A percentile compares a stretch with the other conserved stretches of the same genome.
Evolutionary conservation across 1,140 invertebrate genomes (phyloP).

Genomic region (Drosophila willistoni): DNA sequence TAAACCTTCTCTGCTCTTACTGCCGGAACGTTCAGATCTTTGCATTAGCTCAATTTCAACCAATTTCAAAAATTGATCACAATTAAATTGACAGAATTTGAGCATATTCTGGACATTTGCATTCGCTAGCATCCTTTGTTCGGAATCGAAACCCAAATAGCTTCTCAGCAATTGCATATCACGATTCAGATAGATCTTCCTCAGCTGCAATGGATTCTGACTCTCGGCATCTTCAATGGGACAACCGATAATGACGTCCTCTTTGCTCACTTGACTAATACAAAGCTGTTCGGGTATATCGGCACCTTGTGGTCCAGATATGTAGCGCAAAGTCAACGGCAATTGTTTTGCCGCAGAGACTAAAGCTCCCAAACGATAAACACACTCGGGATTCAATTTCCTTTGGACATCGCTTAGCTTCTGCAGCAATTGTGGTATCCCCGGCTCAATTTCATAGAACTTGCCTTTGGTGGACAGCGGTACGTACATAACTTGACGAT

Average conservation of each 20-base stretch:
- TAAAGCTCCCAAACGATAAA: constrained; percentile 73
- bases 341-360: constrained; percentile 67
- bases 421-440: constrained; percentile 78
- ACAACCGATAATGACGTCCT: constrained; percentile 78
- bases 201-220: constrained; percentile 63
- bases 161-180: constrained; percentile 84
- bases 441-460: constrained; percentile 81
- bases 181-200: constrained; percentile 84
- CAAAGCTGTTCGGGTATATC: constrained; percentile 77
- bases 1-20: constrained; percentile 84
- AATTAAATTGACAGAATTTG: constrained; percentile 86
- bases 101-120: constrained; percentile 86
- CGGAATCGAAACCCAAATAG: constrained; percentile 85
- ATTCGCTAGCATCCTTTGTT: constrained; percentile 86
- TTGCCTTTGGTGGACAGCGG: constrained; percentile 80
- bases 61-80: constrained; percentile 77
- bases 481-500: constrained; percentile 80
- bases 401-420: constrained; percentile 63
- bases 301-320: constrained; percentile 61
- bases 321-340: constrained; percentile 74
- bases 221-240: constrained; percentile 76
- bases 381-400: constrained; percentile 82
- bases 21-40: constrained; percentile 83
- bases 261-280: constrained; percentile 71
- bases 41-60: constrained; percentile 82